phyloP scores from a whole-genome alignment of 2,888 invertebrate species.

The Torymus texanus region DNA sequence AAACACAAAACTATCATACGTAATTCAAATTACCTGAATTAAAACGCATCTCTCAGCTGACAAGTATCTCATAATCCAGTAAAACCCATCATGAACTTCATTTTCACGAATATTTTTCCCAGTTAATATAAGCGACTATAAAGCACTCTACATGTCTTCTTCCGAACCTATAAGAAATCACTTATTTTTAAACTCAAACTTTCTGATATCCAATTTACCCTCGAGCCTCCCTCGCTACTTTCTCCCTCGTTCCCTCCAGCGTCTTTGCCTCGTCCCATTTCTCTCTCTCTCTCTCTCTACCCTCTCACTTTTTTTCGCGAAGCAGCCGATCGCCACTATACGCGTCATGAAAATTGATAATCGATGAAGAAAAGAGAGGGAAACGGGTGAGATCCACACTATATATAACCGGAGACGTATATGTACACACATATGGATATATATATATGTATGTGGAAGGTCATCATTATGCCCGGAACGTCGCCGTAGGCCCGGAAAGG shows the following conservation, averaged over 20 bases:
- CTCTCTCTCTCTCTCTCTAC: background rate
- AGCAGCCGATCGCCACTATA: background rate
- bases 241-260: background rate
- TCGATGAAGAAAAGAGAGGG: conserved; percentile 25
- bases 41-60: too few species aligned
- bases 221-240: background rate
- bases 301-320: too few species aligned
- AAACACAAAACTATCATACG: too few species aligned
- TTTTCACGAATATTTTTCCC: too few species aligned
- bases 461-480: conserved; percentile 41
- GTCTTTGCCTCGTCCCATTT: conserved; percentile 19
- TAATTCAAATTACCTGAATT: too few species aligned
- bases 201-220: conserved; percentile 15
- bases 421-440: background rate
- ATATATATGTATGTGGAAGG: background rate
- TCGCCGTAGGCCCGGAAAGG: conserved; percentile 29
- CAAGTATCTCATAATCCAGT: too few species aligned
- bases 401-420: background rate
- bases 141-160: too few species aligned
- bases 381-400: background rate
- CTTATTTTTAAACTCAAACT: background rate
- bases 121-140: too few species aligned
- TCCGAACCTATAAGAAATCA: too few species aligned
- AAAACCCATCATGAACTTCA: too few species aligned
- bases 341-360: conserved; percentile 39